These are phyloP conservation scores for Volucella bombylans DNA, from an alignment of 2,888 invertebrate species.

Conservation along the genomic window DNA sequence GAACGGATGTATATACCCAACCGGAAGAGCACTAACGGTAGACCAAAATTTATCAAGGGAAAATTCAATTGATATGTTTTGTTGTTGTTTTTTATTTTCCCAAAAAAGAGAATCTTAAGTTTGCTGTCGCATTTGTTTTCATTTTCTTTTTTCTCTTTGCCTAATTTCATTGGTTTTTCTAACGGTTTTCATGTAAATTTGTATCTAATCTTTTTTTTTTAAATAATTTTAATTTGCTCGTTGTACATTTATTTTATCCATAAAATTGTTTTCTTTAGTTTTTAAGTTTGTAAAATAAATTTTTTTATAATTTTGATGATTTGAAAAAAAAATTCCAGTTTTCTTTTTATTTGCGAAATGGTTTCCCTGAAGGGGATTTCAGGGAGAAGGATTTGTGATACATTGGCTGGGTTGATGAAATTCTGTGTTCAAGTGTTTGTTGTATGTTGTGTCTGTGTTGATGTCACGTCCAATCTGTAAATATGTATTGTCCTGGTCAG, in stretches of 20 bases:
- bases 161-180: background rate
- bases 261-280: constrained; percentile 14
- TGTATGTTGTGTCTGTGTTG: no score
- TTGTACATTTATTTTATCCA: background rate
- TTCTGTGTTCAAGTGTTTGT: no score
- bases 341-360: background rate
- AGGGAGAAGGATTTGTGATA: no score
- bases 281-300: constrained; percentile 43
- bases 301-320: constrained; percentile 4
- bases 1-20: constrained; percentile 75
- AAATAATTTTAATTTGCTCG: background rate
- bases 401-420: no score
- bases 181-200: background rate
- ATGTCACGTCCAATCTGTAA: no score
- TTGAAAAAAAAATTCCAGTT: constrained; percentile 9
- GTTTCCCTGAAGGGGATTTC: no score
- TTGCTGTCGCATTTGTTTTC: background rate
- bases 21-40: constrained; percentile 77
- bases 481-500: no score
- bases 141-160: background rate
- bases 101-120: background rate
- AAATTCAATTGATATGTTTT: constrained; percentile 55
- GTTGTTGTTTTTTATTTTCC: constrained; percentile 3
- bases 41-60: constrained; percentile 31
- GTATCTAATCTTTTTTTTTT: constrained; percentile 1